Percentiles rank a stretch among this genome's conserved stretches.
Conservation (phyloP, 2,113 vertebrate genomes). For the Orycteropus afer region DNA sequence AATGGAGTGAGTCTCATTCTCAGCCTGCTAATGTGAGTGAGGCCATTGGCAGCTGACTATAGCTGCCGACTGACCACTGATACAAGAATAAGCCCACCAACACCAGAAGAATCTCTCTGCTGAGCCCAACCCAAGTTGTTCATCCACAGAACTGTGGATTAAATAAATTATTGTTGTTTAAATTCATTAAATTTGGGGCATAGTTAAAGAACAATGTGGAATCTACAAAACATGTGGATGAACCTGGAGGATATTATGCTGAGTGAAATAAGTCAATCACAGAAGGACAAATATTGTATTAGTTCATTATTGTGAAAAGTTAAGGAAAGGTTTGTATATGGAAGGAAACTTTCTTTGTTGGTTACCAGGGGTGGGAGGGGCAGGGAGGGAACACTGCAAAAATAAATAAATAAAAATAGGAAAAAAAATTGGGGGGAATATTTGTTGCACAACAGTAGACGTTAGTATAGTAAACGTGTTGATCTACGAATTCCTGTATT, state of each 20-base stretch:
- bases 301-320: too few relatives aligned
- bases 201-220: too few relatives aligned
- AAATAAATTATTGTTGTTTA: not conserved
- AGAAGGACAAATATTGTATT: too few relatives aligned
- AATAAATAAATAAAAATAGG: too few relatives aligned
- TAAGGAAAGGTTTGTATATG: too few relatives aligned
- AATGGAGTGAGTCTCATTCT: not conserved
- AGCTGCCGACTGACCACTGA: not conserved
- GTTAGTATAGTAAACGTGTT: not conserved
- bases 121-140: not conserved
- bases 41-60: not conserved
- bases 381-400: too few relatives aligned
- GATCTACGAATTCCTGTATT: not conserved
- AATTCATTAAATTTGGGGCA: not conserved
- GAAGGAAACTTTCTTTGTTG: too few relatives aligned
- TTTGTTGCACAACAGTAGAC: not conserved
- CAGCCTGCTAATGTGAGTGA: not conserved
- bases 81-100: not conserved
- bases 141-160: not conserved
- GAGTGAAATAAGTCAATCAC: too few relatives aligned
- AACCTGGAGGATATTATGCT: too few relatives aligned
- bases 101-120: not conserved
- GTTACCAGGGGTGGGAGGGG: too few relatives aligned
- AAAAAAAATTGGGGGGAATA: too few relatives aligned
- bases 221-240: too few relatives aligned